These are phyloP conservation scores for Bombus balteatus DNA, from an alignment of 1,140 invertebrate genomes.

Conservation along the genomic window DNA sequence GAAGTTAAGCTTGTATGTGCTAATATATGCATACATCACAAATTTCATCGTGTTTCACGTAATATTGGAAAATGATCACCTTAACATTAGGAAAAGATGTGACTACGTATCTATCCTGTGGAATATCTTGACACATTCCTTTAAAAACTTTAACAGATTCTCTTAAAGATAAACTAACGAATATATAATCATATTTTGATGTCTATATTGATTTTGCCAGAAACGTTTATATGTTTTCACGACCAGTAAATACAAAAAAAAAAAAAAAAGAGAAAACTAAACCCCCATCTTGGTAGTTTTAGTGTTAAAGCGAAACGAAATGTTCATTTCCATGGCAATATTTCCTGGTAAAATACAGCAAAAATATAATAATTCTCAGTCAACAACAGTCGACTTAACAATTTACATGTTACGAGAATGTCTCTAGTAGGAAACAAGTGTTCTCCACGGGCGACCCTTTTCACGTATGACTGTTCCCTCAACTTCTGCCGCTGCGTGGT, in stretches of 20 bases:
- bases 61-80: too few species aligned
- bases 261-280: too few species aligned
- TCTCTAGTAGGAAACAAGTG: background rate
- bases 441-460: background rate
- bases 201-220: background rate
- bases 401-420: background rate
- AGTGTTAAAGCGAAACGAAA: background rate
- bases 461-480: background rate
- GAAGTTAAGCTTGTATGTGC: too few species aligned
- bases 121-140: too few species aligned
- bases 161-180: too few species aligned
- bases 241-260: too few species aligned
- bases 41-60: too few species aligned
- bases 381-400: background rate
- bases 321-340: background rate
- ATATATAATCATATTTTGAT: background rate
- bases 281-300: background rate
- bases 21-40: too few species aligned
- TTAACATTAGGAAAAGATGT: too few species aligned
- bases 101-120: too few species aligned
- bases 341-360: background rate
- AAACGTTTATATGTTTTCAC: background rate
- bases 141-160: too few species aligned
- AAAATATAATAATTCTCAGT: background rate
- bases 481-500: too few species aligned